A percentile compares a stretch with the other conserved stretches of the same genome.
phyloP scores from a whole-genome alignment of 2,797 vertebrate genomes.

The Dipus sagitta region DNA sequence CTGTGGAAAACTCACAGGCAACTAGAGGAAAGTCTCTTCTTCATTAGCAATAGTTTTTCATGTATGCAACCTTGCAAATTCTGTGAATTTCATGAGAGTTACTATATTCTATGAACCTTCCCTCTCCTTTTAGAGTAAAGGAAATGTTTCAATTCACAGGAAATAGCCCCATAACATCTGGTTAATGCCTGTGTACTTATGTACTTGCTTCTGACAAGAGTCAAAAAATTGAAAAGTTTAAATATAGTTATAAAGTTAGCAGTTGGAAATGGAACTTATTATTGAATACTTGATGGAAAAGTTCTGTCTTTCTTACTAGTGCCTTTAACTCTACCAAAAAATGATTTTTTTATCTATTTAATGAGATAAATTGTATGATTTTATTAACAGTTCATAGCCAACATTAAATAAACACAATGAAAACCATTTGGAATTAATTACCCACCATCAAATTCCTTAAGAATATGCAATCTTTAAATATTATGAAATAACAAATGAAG shows the following conservation, averaged over 20 bases:
- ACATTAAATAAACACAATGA: neutral
- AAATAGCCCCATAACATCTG: neutral
- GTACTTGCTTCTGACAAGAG: neutral
- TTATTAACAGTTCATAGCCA: neutral
- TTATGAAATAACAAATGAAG: constrained; percentile 54
- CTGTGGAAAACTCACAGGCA: too few species aligned
- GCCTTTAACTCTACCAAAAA: neutral
- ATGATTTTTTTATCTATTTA: constrained; percentile 8
- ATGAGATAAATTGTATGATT: constrained; percentile 19
- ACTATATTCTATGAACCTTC: neutral
- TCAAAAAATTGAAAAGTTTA: neutral
- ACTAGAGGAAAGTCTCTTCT: neutral
- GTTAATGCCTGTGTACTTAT: neutral
- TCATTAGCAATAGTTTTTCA: neutral
- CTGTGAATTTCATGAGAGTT: neutral
- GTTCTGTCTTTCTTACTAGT: neutral
- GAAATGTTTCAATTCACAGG: neutral
- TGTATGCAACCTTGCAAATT: neutral
- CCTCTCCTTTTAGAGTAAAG: neutral
- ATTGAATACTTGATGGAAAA: neutral
- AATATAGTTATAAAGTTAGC: neutral
- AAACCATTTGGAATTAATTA: constrained; percentile 3
- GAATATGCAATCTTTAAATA: constrained; percentile 7
- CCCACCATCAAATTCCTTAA: neutral
- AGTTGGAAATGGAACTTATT: neutral